Evolutionary conservation across 1,140 invertebrate species (phyloP).

Genomic region (Philotrypesis tridentata): DNA sequence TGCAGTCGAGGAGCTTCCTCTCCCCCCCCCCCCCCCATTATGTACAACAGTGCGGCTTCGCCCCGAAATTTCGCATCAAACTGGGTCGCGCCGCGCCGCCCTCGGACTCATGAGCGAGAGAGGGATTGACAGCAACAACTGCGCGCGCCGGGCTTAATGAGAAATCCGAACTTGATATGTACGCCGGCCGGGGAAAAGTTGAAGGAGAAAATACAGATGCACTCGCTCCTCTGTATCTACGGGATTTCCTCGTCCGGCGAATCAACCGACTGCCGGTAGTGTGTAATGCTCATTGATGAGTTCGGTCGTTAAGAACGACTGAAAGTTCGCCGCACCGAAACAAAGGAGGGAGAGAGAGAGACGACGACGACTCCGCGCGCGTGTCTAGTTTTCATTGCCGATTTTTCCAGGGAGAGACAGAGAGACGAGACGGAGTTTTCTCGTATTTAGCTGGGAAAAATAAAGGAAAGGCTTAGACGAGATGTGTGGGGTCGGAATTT

Average conservation of each 20-base stretch:
- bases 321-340: not conserved
- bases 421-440: no score
- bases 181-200: slow-evolving; percentile 16
- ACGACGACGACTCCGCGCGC: no score
- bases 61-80: not conserved
- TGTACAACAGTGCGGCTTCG: not conserved
- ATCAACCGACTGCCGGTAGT: not conserved
- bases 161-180: slow-evolving; percentile 39
- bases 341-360: not conserved
- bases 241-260: not conserved
- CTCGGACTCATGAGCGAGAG: slow-evolving; percentile 6
- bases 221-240: not conserved
- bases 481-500: not conserved
- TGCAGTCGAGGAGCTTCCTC: not conserved
- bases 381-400: no score
- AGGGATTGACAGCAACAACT: slow-evolving; percentile 18
- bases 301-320: not conserved
- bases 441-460: no score
- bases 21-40: not conserved
- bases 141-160: slow-evolving; percentile 39
- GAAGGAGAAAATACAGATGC: not conserved
- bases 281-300: slow-evolving; percentile 15
- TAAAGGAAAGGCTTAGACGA: not conserved
- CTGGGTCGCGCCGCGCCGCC: not conserved
- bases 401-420: no score